These are phyloP conservation scores for Aplidium turbinatum DNA, from an alignment of 23 tunicate species.

Conservation along the genomic window DNA sequence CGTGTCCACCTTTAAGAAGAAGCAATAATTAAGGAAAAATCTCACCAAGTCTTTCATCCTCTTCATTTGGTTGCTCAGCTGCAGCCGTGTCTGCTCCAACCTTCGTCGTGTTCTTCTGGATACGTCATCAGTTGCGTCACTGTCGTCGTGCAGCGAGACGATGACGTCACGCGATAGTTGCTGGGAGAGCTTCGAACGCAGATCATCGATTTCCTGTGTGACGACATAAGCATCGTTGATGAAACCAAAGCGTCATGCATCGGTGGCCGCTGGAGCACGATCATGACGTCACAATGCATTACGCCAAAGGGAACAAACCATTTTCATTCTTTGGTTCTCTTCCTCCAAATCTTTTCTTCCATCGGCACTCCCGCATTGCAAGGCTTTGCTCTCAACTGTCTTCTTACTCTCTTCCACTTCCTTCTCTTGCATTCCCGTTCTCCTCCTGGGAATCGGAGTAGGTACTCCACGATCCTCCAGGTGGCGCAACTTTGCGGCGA, in stretches of 20 bases:
- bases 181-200: slow-evolving; percentile 6
- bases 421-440: not conserved
- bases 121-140: slow-evolving; percentile 15
- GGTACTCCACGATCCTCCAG: slow-evolving; percentile 7
- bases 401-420: slow-evolving; percentile 8
- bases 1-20: too few relatives aligned
- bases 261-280: too few relatives aligned
- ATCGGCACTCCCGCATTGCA: not conserved
- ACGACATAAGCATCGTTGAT: too few relatives aligned
- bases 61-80: slow-evolving; percentile 69
- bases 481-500: slow-evolving; percentile 35
- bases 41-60: slow-evolving; percentile 79
- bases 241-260: too few relatives aligned
- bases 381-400: not conserved
- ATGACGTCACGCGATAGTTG: not conserved
- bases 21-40: too few relatives aligned
- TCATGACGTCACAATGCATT: too few relatives aligned
- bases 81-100: slow-evolving; percentile 26
- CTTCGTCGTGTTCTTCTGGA: not conserved
- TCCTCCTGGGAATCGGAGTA: slow-evolving; percentile 33
- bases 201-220: slow-evolving; percentile 20
- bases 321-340: not conserved
- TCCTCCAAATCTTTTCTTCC: not conserved
- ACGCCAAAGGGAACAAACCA: too few relatives aligned
- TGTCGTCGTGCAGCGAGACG: not conserved